Percentiles rank a stretch among this genome's conserved stretches.
These are phyloP conservation scores for Dendronephthya gigantea DNA, from an alignment of 64 coral and sea anemone genomes.

Conservation along the genomic window DNA sequence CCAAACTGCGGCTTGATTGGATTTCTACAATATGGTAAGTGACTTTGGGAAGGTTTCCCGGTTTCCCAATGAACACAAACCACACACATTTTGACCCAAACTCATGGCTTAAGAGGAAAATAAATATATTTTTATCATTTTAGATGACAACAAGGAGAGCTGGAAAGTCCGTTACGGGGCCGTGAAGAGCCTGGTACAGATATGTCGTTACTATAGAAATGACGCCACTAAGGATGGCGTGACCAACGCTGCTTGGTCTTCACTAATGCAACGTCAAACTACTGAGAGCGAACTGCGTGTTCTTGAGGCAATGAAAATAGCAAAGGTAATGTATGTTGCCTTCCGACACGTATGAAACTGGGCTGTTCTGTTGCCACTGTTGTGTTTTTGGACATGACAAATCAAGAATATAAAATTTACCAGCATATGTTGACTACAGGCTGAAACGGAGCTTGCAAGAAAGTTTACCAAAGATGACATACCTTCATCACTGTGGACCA, in stretches of 20 bases:
- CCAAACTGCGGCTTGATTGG: background rate
- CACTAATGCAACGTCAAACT: background rate
- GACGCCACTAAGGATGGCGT: background rate
- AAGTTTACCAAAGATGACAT: background rate
- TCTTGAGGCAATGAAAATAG: background rate
- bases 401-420: too few species aligned
- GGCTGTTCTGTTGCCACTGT: too few species aligned
- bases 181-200: background rate
- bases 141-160: background rate
- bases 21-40: background rate
- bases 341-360: too few species aligned
- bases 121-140: background rate
- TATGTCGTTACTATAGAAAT: background rate
- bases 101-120: too few species aligned
- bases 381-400: too few species aligned
- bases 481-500: background rate
- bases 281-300: background rate
- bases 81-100: too few species aligned
- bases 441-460: background rate
- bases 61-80: too few species aligned
- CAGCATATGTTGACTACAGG: too few species aligned
- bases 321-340: too few species aligned
- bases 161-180: background rate
- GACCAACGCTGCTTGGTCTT: background rate
- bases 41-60: too few species aligned